Evolutionary conservation across 2,797 vertebrate genomes (phyloP).

Genomic region (Urocyon cinereoargenteus): DNA sequence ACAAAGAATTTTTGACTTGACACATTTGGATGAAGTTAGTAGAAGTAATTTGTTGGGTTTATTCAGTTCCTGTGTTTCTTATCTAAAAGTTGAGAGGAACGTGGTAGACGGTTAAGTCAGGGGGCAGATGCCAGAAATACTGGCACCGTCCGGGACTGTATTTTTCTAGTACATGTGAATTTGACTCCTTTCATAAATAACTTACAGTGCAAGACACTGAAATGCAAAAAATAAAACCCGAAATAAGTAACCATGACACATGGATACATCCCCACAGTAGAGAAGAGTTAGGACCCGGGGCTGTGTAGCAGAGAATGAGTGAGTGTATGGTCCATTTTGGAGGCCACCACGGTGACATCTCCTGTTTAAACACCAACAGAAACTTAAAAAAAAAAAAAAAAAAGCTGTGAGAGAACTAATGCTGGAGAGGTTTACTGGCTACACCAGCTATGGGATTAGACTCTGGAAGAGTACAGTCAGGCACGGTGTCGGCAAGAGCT

Average conservation of each 20-base stretch:
- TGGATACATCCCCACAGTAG: neutral
- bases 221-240: neutral
- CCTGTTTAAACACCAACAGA: neutral
- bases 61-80: conserved; percentile 11
- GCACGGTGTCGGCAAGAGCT: neutral
- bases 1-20: conserved; percentile 17
- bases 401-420: neutral
- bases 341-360: neutral
- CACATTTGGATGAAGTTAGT: conserved; percentile 26
- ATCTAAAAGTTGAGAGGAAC: neutral
- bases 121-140: neutral
- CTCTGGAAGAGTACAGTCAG: neutral
- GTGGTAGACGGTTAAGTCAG: neutral
- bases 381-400: neutral
- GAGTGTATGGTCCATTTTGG: neutral
- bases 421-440: neutral
- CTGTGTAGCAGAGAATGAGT: neutral
- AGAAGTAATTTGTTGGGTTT: conserved; percentile 41
- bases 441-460: neutral
- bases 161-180: conserved; percentile 49
- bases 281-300: neutral
- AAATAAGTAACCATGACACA: neutral
- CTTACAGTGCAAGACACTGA: neutral
- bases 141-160: neutral
- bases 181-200: conserved; percentile 59